Evolutionary conservation across 2,888 invertebrate genomes (phyloP).

Genomic region (Troides oblongomaculatus): DNA sequence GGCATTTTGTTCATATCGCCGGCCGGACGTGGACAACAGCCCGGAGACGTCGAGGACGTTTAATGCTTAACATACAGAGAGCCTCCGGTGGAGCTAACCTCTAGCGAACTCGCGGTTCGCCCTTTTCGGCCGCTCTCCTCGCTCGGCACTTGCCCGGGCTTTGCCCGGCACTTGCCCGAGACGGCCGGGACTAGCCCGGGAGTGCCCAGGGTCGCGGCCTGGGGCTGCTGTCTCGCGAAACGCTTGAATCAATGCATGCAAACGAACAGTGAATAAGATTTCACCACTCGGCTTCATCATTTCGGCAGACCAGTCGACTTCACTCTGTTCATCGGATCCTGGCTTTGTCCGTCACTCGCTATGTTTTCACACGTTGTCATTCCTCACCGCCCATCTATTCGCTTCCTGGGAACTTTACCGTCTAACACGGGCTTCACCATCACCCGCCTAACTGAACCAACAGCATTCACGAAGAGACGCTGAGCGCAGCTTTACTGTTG

Average conservation of each 20-base stretch:
- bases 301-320: not conserved
- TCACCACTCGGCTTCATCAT: too few species aligned
- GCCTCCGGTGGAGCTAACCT: too few species aligned
- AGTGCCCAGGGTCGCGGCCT: not conserved
- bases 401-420: slow-evolving; percentile 1
- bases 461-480: slow-evolving; percentile 37
- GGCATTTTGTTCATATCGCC: too few species aligned
- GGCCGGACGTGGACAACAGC: too few species aligned
- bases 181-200: not conserved
- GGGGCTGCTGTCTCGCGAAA: not conserved
- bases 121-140: too few species aligned
- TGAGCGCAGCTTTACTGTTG: slow-evolving; percentile 74
- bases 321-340: not conserved
- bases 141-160: not conserved
- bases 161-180: not conserved
- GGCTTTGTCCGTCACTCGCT: not conserved
- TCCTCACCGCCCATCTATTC: slow-evolving; percentile 21
- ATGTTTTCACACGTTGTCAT: not conserved
- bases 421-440: slow-evolving; percentile 9
- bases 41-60: too few species aligned
- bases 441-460: slow-evolving; percentile 36
- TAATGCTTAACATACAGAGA: too few species aligned
- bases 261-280: too few species aligned
- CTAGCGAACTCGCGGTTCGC: not conserved
- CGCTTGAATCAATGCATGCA: too few species aligned